Evolutionary conservation across 64 coral and sea anemone species (phyloP).

Genomic region (Astreopora myriophthalma): DNA sequence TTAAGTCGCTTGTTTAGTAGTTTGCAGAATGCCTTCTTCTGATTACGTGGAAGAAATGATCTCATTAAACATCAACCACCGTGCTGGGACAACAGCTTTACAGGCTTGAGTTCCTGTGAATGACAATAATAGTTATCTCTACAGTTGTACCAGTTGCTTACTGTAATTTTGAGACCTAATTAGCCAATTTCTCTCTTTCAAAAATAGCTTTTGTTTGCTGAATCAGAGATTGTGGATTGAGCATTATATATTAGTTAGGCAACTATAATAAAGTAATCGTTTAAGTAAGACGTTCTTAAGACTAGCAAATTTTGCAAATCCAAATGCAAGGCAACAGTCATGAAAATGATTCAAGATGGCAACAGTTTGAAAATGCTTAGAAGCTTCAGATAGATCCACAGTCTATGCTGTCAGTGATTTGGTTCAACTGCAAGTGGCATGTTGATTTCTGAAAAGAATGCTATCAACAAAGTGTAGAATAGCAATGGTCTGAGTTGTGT

Average conservation of each 20-base stretch:
- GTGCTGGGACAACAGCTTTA: neutral
- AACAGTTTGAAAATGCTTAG: neutral
- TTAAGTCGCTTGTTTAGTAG: neutral
- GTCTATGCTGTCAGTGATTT: neutral
- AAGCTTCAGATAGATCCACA: neutral
- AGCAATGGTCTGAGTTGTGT: neutral
- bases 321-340: neutral
- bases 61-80: neutral
- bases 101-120: neutral
- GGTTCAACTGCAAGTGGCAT: neutral
- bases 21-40: neutral
- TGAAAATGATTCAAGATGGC: neutral
- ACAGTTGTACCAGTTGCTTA: neutral
- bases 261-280: neutral
- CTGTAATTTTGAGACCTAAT: neutral
- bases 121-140: neutral
- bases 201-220: neutral
- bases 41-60: neutral
- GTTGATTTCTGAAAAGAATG: neutral
- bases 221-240: neutral
- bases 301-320: neutral
- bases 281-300: neutral
- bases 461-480: neutral
- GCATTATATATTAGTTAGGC: neutral
- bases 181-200: neutral